These are phyloP conservation scores for Metopia argyrocephala DNA, from an alignment of 2,888 invertebrate species.

Conservation along the genomic window DNA sequence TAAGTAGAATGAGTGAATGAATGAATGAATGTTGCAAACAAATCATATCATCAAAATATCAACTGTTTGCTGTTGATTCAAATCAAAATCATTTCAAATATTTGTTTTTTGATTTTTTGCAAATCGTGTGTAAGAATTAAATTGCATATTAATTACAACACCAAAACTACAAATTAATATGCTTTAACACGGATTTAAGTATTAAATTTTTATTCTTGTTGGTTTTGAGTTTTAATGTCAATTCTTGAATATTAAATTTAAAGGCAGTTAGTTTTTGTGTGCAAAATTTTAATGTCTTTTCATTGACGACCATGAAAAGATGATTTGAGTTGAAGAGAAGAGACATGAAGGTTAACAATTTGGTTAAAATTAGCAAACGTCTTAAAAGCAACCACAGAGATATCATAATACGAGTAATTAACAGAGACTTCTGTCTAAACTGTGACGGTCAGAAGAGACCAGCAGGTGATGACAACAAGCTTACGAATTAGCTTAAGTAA, in stretches of 20 bases:
- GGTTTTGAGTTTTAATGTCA: constrained; percentile 19
- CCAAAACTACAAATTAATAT: constrained; percentile 31
- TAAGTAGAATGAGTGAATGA: constrained; percentile 44
- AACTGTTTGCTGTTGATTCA: no score
- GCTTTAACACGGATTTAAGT: constrained; percentile 37
- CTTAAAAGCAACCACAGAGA: no score
- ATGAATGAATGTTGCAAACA: constrained; percentile 50
- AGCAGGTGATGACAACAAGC: no score
- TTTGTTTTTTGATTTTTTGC: constrained; percentile 11
- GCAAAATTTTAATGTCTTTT: no score
- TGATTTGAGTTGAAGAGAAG: background rate
- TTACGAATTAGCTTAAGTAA: no score
- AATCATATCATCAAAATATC: constrained; percentile 58
- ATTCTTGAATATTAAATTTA: background rate
- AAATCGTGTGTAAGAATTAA: constrained; percentile 47
- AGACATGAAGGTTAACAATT: background rate
- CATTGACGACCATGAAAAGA: background rate
- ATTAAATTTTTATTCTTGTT: no score
- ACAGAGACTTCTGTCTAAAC: no score
- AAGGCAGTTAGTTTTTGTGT: background rate
- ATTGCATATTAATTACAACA: constrained; percentile 45
- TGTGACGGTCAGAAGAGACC: no score
- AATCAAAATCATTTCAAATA: constrained; percentile 2
- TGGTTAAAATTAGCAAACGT: background rate
- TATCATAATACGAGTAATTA: no score